phyloP scores from a whole-genome alignment of 2,113 vertebrate genomes.

The Chionomys nivalis region DNA sequence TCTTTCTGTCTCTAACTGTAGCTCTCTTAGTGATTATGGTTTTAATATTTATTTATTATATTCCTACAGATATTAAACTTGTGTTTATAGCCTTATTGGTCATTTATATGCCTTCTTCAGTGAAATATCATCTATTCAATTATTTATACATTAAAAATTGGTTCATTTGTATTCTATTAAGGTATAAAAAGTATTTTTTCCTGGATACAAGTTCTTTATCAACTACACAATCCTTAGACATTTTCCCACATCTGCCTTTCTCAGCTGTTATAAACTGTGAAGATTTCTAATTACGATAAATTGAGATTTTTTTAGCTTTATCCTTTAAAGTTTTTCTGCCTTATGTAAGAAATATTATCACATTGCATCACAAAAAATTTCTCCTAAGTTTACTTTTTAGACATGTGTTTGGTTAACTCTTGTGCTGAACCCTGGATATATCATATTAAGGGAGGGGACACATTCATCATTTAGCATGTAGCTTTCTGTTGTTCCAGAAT shows the following conservation, averaged over 20 bases:
- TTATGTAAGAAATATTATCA: not conserved
- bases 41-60: slow-evolving; percentile 35
- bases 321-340: not conserved
- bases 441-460: not conserved
- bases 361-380: too few relatives aligned
- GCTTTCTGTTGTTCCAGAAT: not conserved
- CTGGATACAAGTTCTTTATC: not conserved
- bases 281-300: not conserved
- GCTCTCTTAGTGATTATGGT: not conserved
- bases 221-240: not conserved
- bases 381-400: not conserved
- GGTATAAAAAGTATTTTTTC: not conserved
- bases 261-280: not conserved
- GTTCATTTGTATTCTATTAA: not conserved
- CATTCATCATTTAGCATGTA: not conserved
- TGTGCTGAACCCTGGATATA: not conserved
- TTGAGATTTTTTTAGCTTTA: not conserved
- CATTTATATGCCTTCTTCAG: slow-evolving; percentile 6
- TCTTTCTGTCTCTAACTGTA: not conserved
- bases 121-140: not conserved
- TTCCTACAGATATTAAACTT: not conserved
- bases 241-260: slow-evolving; percentile 6
- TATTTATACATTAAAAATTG: not conserved
- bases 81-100: not conserved
- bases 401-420: not conserved